Conservation (phyloP, 2,888 invertebrate genomes). For the Chorisops tibialis region DNA sequence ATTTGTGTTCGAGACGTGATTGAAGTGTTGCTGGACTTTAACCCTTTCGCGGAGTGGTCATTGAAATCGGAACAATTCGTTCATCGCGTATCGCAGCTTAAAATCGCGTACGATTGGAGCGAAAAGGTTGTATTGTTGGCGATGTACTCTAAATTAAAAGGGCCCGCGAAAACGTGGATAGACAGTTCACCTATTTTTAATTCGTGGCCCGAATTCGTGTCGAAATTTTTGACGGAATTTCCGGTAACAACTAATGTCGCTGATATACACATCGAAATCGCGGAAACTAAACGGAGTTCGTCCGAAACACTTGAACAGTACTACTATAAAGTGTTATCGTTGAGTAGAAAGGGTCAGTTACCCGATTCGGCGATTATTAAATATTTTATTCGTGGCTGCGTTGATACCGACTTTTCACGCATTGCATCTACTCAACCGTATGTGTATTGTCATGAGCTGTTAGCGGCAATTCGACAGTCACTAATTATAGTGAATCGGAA, state of each 20-base stretch:
- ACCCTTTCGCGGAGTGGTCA: not conserved
- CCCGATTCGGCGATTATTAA: not conserved
- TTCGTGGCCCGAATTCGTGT: not conserved
- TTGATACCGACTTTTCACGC: not conserved
- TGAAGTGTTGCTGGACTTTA: not conserved
- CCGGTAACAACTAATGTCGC: not conserved
- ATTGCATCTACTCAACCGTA: not conserved
- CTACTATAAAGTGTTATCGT: not conserved
- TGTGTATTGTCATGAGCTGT: not conserved
- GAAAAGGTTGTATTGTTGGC: not conserved
- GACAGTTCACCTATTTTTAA: not conserved
- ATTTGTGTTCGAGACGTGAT: not conserved
- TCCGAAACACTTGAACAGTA: not conserved
- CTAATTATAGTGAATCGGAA: not conserved
- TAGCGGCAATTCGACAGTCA: not conserved
- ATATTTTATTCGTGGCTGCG: not conserved
- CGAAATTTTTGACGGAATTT: not conserved
- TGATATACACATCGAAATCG: constrained; percentile 10
- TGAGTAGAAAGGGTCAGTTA: not conserved
- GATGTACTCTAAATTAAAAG: not conserved
- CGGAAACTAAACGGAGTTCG: not conserved
- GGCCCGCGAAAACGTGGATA: not conserved
- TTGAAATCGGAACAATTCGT: not conserved
- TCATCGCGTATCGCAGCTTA: not conserved
- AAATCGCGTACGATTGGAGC: not conserved